Base-by-base conservation (phyloP, 1,140 invertebrate genomes). In the Aphelinus atriplicis region DNA sequence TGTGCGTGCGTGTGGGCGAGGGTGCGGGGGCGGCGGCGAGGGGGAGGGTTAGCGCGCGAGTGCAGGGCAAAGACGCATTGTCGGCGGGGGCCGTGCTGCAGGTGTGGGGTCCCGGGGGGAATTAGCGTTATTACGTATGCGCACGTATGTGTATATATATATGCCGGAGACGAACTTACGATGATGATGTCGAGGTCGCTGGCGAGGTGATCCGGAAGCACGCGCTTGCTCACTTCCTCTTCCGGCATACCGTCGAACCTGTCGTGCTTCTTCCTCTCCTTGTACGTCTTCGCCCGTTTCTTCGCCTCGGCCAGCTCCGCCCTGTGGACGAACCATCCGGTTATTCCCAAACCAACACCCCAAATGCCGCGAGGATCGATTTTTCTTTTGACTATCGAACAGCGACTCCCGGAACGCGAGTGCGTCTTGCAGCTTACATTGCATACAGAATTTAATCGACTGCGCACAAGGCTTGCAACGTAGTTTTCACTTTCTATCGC, bases 241-340 rank as follows among this genome's bases (percentile, higher is more conserved):
- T 98, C 97, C 71, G 95, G 93, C 93, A 98, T 96, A 62, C 97
- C 97, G 89, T 98, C 97, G 88, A 98, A 99, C 76, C 97, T 91
- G 89, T 99, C 96, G 87, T 97, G 94, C 85, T 97, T 97, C 88
- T 96, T 97, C 79, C 95, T 92, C 87, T 96, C 95, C 87, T 96
- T 96, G 80, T 94, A 91, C 67, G 93, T 93, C 84, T 92, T 90
- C 51, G 88, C 89, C 67, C 90, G 90, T 79, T 92, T 92, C 84
- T 91, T 88, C 77, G 92, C 91, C 82, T 90, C 89, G 75, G 90
- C 90, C 67, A 92, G 88, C 79, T 92, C 91, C 84, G 90, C 90
- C 78, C 92, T 92, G 66, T 3, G 50, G 75, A 47, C 0, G 45
- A 53, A 26, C 26, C 26, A 26, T 26, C 26, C 26, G 26, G 26